Base-by-base conservation (phyloP, 2,113 vertebrate species). In the Chrysemys picta region DNA sequence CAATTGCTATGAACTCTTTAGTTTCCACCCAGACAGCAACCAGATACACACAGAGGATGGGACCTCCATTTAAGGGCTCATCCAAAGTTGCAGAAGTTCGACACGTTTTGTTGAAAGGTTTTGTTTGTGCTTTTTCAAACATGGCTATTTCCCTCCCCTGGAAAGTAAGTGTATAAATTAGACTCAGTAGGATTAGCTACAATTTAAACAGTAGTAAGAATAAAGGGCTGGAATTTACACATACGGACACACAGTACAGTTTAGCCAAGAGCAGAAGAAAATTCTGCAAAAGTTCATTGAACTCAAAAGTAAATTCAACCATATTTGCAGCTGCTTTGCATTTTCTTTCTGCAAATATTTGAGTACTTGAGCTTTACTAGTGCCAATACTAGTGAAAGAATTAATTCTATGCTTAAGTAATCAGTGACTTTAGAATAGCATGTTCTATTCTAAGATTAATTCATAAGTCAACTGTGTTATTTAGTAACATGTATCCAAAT, bases 311-410 rank as follows among this genome's bases (percentile, higher is more conserved):
- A 82, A 85, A 93, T 89, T 89, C 79, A 65, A 25, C 65, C 65
- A 2, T 29, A 35, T 81, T 94, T 84, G 76, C 80, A 86, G 87
- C 84, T 82, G 87, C 80, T 89, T 76, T 83, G 12, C 78, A 5
- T 86, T 47, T 31, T 1, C 56, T 86, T 50, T 86, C 87, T 76
- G 94, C 95, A 94, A 97, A 94, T 96, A 97, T 95, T 96, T 92
- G 94, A 89, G 86, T 82, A 47, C 80, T 95, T 90, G 76, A n/a
- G 52, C 47, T 93, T 89, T n/a, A 76, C 84, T 87, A 53, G 89
- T 54, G 62, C 84, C 93, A 96, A 89, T 72, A 80, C 42, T 62
- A 75, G 82, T 80, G 85, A 93, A 95, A 50, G 25, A 53, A 93
- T 35, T 56, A 84, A 82, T 93, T 93, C 82, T 85, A 8, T 69